Base-by-base conservation (phyloP, 2,888 invertebrate species). In the Dasysyrphus tricinctus region DNA sequence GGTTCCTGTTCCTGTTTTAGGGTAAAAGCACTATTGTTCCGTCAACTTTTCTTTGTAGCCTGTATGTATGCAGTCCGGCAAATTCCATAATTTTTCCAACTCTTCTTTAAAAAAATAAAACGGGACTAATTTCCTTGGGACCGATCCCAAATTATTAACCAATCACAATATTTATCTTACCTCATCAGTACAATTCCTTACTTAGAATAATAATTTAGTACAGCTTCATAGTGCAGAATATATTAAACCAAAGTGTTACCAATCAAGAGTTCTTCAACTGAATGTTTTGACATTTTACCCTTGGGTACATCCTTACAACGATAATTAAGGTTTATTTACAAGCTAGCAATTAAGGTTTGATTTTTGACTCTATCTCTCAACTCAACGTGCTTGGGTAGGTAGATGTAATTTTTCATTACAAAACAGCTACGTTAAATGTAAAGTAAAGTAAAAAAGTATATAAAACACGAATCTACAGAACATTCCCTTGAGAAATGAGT, bases 321-420 rank as follows among this genome's bases (percentile, higher is more conserved):
- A 24, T 14, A 61, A 61, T 61, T 37, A 61, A 61, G 24, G 39
- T 24, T 42, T 61, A 37, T 61, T 61, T 61, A 42, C 5, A 44
- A 63, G 32, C 8, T 12, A 16, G n/a, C 67, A 67, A 67, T 67
- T 37, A 67, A 37, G 34, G 7, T 67, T 67, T 67, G 49, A 51
- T 67, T 34, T 67, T 19, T 16, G 8, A 11, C 12, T 19, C 24
- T 24, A 19, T 49, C 12, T 19, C 16, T 19, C 32, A 4, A n/a
- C 24, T 42, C 24, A 54, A 67, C 67, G 67, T 67, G 67, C 14
- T 39, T 67, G 37, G 29, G 24, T 49, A 16, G 16, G 19, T 24
- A 5, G 49, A 39, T 51, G 54, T 69, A 69, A 54, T 69, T 39
- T 54, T 51, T 37, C 51, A 39, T 69, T 69, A 51, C 37, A 29